Percentiles rank a stretch among this genome's conserved stretches.
Conservation (phyloP, 2,888 invertebrate species). For the Lasioglossum oenotherae region DNA sequence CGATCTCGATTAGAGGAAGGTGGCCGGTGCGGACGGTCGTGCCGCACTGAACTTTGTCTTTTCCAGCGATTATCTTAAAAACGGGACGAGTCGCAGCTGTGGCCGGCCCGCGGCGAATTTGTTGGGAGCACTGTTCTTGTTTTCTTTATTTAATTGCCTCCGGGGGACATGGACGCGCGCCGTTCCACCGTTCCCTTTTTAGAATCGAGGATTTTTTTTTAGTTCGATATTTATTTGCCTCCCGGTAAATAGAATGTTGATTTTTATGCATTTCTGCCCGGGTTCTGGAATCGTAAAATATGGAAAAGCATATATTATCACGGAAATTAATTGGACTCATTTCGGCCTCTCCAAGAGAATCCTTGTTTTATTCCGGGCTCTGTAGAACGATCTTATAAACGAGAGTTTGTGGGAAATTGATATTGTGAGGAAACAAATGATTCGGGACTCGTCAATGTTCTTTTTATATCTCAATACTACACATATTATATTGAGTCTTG, state of each 20-base stretch:
- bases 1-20: slow-evolving; percentile 65
- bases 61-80: slow-evolving; percentile 60
- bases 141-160: slow-evolving; percentile 3
- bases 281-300: no score
- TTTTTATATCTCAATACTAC: no score
- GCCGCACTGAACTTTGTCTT: slow-evolving; percentile 54
- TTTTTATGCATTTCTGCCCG: no score
- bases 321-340: no score
- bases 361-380: no score
- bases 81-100: slow-evolving; percentile 33
- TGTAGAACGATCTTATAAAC: no score
- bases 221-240: neutral
- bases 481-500: no score
- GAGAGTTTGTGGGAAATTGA: neutral
- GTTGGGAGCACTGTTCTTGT: neutral
- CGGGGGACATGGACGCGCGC: neutral
- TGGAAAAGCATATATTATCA: no score
- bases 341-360: no score
- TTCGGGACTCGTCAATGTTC: neutral
- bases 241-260: neutral
- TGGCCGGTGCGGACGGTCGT: slow-evolving; percentile 25
- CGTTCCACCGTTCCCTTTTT: neutral
- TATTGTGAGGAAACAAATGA: neutral
- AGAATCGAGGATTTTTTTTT: neutral
- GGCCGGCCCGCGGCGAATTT: slow-evolving; percentile 22